Conservation (phyloP, 2,888 invertebrate species). For the Andrena marginata region DNA sequence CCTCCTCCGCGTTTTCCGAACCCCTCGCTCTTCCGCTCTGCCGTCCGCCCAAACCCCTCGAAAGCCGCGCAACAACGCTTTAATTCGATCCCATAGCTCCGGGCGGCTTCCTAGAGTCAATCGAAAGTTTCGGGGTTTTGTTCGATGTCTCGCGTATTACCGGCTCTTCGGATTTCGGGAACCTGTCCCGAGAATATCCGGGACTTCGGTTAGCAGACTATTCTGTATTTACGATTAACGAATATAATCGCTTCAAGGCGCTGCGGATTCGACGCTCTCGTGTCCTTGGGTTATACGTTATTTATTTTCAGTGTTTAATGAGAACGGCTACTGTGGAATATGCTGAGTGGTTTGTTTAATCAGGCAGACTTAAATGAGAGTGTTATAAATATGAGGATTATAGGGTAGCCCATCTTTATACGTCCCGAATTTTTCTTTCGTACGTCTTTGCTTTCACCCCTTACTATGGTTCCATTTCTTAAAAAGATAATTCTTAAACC, state of each 20-base stretch:
- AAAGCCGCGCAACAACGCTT: constrained; percentile 61
- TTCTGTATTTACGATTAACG: constrained; percentile 20
- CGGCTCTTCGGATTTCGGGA: constrained; percentile 37
- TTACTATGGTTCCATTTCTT: too few relatives aligned
- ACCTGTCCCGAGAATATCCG: constrained; percentile 24
- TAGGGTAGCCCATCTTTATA: too few relatives aligned
- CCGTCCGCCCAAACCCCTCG: neutral
- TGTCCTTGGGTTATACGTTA: neutral
- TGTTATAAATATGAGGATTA: too few relatives aligned
- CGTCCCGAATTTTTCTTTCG: too few relatives aligned
- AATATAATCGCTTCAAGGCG: neutral
- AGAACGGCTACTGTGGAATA: neutral
- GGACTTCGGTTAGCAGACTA: constrained; percentile 4
- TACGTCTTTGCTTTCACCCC: too few relatives aligned
- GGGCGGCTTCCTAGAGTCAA: constrained; percentile 69
- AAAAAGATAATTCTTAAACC: too few relatives aligned
- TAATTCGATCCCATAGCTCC: constrained; percentile 60
- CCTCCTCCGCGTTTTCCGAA: constrained; percentile 53
- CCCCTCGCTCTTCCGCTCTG: neutral
- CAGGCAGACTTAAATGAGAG: neutral
- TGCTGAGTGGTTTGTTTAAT: neutral
- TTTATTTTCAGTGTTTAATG: neutral
- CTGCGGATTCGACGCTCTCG: neutral
- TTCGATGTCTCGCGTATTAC: constrained; percentile 57
- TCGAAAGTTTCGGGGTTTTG: constrained; percentile 68